Base-by-base conservation (phyloP, 2,888 invertebrate species). In the Nomada ferruginata region DNA sequence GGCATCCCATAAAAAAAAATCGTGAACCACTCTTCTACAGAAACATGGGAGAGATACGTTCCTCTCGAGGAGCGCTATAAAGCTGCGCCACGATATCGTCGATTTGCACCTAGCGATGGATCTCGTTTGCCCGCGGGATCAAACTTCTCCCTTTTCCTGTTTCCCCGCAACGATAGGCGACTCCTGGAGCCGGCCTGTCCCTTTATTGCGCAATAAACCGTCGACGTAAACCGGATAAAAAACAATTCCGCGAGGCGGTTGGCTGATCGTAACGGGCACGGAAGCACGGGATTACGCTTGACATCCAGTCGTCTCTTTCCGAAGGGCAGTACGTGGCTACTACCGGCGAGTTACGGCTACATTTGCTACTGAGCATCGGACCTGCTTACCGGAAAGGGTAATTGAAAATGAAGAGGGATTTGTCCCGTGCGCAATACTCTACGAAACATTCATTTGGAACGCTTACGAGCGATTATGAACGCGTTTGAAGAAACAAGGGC, bases 201-300 rank as follows among this genome's bases (percentile, higher is more conserved):
- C 53, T 82, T 82, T 79, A 82, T 66, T 59, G 75, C 66, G 36
- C 63, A 42, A 69, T 79, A 72, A 82, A 82, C 63, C 47, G 59
- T 7, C 61, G 59, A 64, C 66, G 79, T 59, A 63, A 71, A 70
- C 69, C 74, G 57, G 61, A 71, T 70, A 47, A 75, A 73, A 70
- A 74, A 79, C 68, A 80, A 78, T 78, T 71, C 29, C 61, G 20
- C 64, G 15, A 20, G 29, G 20, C 47, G 61, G 15, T 20, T 4
- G 60, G 11, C n/a, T 11, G 79, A 59, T 68, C 69, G 76, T 70
- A 79, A 76, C 76, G 29, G 64, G 18, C 0, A 9, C 44, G 63
- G 55, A 44, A 59, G 57, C 53, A 15, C 47, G 42, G 42, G 55
- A 78, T 78, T 63, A 68, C 42, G 50, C 23, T 11, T 66, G 61